Percentiles rank a stretch among this genome's conserved stretches.
Evolutionary conservation across 2,797 vertebrate species (phyloP).

Genomic region (Prunella strophiata): DNA sequence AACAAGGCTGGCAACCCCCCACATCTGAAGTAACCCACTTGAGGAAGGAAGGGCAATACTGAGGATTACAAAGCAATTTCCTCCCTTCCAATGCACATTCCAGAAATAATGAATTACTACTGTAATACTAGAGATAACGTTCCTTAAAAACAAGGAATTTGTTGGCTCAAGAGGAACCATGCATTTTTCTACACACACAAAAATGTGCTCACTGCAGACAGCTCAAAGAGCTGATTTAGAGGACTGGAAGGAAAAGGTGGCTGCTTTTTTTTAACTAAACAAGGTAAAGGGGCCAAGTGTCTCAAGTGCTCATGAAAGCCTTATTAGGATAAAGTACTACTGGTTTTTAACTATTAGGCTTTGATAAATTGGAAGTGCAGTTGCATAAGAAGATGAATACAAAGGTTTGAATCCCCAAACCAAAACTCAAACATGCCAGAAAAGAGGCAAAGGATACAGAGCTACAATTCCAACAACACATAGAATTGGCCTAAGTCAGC

Average conservation of each 20-base stretch:
- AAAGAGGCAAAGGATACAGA: neutral
- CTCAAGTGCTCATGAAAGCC: neutral
- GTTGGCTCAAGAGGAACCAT: neutral
- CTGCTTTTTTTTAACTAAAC: neutral
- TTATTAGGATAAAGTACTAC: neutral
- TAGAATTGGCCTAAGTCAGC: neutral
- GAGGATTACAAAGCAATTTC: conserved; percentile 20
- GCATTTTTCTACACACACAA: neutral
- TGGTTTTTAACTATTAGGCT: neutral
- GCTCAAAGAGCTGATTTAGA: neutral
- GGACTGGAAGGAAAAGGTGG: neutral
- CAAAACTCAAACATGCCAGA: neutral
- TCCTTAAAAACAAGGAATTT: neutral
- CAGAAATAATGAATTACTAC: conserved; percentile 12
- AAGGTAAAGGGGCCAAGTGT: neutral
- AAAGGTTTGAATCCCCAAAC: neutral
- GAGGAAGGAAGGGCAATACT: neutral
- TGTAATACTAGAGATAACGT: neutral
- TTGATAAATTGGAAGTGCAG: neutral
- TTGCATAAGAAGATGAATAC: neutral
- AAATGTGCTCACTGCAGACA: neutral
- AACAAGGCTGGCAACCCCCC: neutral
- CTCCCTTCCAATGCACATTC: neutral
- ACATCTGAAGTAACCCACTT: neutral
- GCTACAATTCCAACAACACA: neutral